phyloP scores from a whole-genome alignment of 2,888 invertebrate species.

The Steinernema hermaphroditum region DNA sequence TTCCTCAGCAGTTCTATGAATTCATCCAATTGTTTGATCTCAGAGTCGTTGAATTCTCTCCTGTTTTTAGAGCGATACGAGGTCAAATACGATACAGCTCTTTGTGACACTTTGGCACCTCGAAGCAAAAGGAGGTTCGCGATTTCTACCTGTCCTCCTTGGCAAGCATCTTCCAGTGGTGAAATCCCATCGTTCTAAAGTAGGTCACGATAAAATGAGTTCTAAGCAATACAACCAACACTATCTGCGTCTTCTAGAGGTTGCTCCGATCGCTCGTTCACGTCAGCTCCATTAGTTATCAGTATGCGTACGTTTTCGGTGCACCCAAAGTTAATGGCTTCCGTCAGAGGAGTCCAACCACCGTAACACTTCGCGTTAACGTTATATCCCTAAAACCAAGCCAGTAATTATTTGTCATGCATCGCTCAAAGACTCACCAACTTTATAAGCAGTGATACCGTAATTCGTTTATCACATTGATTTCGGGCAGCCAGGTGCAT shows the following conservation, averaged over 20 bases:
- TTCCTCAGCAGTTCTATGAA: not conserved
- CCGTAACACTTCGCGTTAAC: not conserved
- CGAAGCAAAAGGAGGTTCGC: not conserved
- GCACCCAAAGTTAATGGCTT: not conserved
- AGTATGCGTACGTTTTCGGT: not conserved
- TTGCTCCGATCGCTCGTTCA: not conserved
- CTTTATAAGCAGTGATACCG: not conserved
- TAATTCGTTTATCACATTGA: not conserved
- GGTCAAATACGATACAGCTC: not conserved
- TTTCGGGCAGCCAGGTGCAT: not conserved
- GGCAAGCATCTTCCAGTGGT: constrained; percentile 5
- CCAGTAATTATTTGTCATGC: too few species aligned
- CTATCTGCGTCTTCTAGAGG: not conserved
- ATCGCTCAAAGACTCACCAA: too few species aligned
- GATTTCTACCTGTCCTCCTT: not conserved
- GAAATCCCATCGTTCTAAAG: not conserved
- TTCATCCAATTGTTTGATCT: not conserved
- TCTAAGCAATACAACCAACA: not conserved
- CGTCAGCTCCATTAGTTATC: not conserved
- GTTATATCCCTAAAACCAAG: not conserved
- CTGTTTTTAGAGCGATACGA: not conserved
- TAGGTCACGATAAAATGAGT: not conserved
- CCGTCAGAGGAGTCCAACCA: not conserved
- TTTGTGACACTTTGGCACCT: not conserved
- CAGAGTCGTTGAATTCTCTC: not conserved